These are phyloP conservation scores for Synanthedon tipuliformis DNA, from an alignment of 2,888 invertebrate species.

Conservation along the genomic window DNA sequence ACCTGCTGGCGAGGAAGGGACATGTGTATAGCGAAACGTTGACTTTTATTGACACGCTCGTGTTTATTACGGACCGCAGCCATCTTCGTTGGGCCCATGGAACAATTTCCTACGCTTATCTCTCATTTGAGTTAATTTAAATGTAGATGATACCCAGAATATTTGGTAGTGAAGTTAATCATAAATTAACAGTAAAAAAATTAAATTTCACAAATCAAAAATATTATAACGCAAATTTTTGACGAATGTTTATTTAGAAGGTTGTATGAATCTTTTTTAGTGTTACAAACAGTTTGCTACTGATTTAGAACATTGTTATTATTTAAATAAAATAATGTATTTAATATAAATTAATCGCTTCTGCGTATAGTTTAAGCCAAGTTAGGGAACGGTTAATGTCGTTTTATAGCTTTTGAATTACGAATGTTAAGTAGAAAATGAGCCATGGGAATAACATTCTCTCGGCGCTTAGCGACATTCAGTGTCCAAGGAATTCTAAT, in stretches of 20 bases:
- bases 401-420: conserved; percentile 47
- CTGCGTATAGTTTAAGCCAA: conserved; percentile 16
- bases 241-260: too few species aligned
- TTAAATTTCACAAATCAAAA: too few species aligned
- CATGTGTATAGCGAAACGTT: conserved; percentile 50
- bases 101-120: conserved; percentile 13
- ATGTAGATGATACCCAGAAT: too few species aligned
- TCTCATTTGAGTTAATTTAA: too few species aligned
- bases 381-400: conserved; percentile 21
- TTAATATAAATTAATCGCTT: conserved; percentile 12
- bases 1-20: conserved; percentile 44
- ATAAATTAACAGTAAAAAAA: too few species aligned
- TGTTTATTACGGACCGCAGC: conserved; percentile 47
- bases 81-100: conserved; percentile 24
- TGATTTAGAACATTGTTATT: too few species aligned
- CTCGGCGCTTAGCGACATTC: conserved; percentile 8
- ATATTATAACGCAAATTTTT: too few species aligned
- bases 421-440: conserved; percentile 48
- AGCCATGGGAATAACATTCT: conserved; percentile 43
- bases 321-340: too few species aligned
- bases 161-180: too few species aligned
- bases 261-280: too few species aligned
- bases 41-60: conserved; percentile 59
- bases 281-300: too few species aligned
- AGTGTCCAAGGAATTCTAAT: neutral